phyloP scores from a whole-genome alignment of 2,113 vertebrate genomes.

The Nesoenas mayeri region DNA sequence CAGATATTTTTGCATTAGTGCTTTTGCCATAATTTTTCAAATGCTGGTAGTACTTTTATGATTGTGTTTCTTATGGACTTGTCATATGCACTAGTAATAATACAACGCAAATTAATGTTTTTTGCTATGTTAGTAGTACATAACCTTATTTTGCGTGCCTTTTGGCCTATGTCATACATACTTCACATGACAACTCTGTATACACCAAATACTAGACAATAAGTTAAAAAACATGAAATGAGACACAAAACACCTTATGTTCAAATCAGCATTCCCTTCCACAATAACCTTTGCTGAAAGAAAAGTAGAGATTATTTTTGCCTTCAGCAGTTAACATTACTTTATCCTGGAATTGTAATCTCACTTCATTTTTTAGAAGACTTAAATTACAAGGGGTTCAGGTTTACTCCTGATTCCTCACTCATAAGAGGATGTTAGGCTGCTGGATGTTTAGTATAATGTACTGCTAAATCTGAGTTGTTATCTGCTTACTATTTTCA shows the following conservation, averaged over 20 bases:
- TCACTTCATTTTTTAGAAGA: background rate
- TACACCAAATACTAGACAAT: background rate
- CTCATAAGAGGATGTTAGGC: background rate
- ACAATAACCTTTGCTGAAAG: background rate
- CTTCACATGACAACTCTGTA: fast-evolving
- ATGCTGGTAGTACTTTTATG: fast-evolving
- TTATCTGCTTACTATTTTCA: background rate
- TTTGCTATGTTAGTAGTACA: fast-evolving
- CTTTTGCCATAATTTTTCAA: background rate
- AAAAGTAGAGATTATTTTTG: background rate
- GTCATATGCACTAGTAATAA: background rate
- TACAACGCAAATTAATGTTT: background rate
- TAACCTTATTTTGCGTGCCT: fast-evolving
- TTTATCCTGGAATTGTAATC: background rate
- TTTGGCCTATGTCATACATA: background rate
- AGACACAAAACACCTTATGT: background rate
- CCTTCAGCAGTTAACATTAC: background rate
- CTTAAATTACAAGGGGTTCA: background rate
- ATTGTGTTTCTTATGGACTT: background rate
- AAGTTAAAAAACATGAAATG: background rate
- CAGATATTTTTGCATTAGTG: background rate
- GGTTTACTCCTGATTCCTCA: background rate
- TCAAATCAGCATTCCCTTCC: background rate
- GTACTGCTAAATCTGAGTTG: background rate
- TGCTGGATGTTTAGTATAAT: background rate